Evolutionary conservation across 2,113 vertebrate species (phyloP), one percentile per base, ranked within the genome.

Genomic region (Edolisoma coerulescens): DNA sequence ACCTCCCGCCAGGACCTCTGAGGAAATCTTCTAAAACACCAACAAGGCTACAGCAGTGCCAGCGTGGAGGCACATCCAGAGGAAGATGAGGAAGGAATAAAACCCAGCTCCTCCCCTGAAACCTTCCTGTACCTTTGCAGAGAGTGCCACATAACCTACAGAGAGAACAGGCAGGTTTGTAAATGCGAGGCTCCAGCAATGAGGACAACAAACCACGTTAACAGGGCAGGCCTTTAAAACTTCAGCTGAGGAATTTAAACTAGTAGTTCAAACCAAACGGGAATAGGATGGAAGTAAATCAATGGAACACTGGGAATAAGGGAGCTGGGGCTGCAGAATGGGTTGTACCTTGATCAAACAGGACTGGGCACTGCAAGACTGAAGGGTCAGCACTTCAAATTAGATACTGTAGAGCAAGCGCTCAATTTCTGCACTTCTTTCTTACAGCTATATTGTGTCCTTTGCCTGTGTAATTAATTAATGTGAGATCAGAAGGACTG

Each of bases 31-130:
- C 39, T 26, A 16, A 39, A 83, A 39, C 26, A 17, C 4, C 30
- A 50, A 11, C 16, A 75, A 41, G 37, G 33, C 37, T 10, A 15
- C 21, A 85, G 69, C 50, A 32, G 24, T 9, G 30, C 41, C 0
- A 0, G 28, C 0, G 0, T 16, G 24, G 35, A 53, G 67, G 33
- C 52, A 35, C 9, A 23, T 24, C n/a, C 41, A 52, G 52, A 35
- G 26, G 24, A 63, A n/a, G 75, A 56, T 8, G 53, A 37, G 60
- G 69, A 39, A 73, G 59, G 37, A 65, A 45, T 13, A 45, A 71
- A 83, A 18, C 4, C n/a, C 47, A 75, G 42, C 28, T 47, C 11
- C 10, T 39, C 12, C 27, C 11, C 1, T 9, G 41, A 44, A 68
- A 45, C 3, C 23, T 30, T 53, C 15, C 0, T 1, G 10, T 1